Evolutionary conservation across 2,797 vertebrate genomes (phyloP).

Genomic region (Squalus acanthias): DNA sequence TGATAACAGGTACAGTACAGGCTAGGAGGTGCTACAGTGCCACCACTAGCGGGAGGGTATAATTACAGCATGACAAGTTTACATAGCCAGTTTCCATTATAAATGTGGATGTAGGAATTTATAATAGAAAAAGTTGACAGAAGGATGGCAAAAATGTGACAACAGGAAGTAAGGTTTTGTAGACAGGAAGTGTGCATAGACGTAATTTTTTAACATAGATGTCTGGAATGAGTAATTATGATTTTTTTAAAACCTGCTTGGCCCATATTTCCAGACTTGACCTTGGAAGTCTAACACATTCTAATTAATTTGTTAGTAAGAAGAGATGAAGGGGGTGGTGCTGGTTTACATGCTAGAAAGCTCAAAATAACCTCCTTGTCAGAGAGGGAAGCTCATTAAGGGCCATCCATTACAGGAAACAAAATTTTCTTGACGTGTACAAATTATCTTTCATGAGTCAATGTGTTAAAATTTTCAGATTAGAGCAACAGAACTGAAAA

Average conservation of each 20-base stretch:
- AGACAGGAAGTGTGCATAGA: background rate
- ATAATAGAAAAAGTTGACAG: background rate
- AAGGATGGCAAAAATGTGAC: background rate
- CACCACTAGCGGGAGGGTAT: background rate
- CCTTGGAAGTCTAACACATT: background rate
- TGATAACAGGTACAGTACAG: background rate
- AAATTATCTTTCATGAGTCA: background rate
- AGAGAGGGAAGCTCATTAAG: background rate
- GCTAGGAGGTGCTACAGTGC: background rate
- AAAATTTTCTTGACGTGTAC: background rate
- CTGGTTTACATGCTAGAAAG: background rate
- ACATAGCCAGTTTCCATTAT: background rate
- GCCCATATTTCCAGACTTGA: background rate
- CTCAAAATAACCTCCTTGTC: background rate
- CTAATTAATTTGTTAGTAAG: background rate
- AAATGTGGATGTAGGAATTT: background rate
- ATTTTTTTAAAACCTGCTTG: background rate
- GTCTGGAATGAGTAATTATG: background rate
- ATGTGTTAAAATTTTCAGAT: slow-evolving; percentile 25
- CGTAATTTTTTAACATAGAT: background rate
- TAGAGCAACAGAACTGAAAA: slow-evolving; percentile 1
- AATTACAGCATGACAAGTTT: background rate
- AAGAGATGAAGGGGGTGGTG: background rate
- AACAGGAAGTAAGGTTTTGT: background rate
- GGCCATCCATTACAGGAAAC: background rate